Percentiles rank a stretch among this genome's conserved stretches.
phyloP scores from a whole-genome alignment of 2,113 vertebrate genomes.

The Cinclus cinclus region DNA sequence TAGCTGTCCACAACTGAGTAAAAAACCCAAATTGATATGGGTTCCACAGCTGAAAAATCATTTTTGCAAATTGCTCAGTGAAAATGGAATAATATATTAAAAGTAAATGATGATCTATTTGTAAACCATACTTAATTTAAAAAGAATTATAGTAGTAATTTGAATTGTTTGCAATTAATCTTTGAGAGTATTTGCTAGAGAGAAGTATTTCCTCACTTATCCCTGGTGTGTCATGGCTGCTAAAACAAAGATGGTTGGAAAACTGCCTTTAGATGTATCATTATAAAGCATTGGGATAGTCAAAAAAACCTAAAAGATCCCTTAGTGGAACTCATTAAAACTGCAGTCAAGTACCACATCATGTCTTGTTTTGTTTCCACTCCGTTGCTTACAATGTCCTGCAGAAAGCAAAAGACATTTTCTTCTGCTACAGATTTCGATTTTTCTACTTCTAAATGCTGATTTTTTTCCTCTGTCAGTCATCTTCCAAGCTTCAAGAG shows the following conservation, averaged over 20 bases:
- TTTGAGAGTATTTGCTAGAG: not conserved
- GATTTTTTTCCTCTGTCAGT: not conserved
- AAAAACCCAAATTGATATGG: not conserved
- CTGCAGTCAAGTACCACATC: not conserved
- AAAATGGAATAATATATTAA: not conserved
- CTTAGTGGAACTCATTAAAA: constrained; percentile 24
- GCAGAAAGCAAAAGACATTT: not conserved
- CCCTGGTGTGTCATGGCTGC: not conserved
- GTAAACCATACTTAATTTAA: not conserved
- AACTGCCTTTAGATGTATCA: not conserved
- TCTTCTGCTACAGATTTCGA: not conserved
- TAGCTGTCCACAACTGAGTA: not conserved
- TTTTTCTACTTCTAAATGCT: not conserved
- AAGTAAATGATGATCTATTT: not conserved
- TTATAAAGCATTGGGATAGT: not conserved
- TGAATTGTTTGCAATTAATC: not conserved
- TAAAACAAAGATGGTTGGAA: not conserved
- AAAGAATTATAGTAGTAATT: not conserved
- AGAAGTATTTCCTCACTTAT: not conserved
- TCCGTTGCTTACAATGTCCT: not conserved
- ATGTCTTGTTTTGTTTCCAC: constrained; percentile 19
- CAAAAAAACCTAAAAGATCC: not conserved
- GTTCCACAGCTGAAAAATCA: not conserved
- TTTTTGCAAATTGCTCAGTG: not conserved
- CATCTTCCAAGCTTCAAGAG: not conserved